Conservation (phyloP, 2,888 invertebrate genomes). For the Limnephilus lunatus region DNA sequence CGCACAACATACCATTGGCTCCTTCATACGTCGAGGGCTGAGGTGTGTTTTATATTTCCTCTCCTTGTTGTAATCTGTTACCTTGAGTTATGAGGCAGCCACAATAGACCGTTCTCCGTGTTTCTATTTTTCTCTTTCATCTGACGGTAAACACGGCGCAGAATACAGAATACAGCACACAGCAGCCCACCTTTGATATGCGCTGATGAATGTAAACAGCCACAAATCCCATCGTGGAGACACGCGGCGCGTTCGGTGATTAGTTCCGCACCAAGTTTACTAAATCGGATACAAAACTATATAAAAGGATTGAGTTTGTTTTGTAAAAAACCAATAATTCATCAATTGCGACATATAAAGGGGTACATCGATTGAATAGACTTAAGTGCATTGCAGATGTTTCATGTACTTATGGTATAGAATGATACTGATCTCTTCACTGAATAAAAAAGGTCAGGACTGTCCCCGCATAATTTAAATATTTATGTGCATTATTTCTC, state of each 20-base stretch:
- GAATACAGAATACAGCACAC: not conserved
- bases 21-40: not conserved
- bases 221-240: slow-evolving; percentile 37
- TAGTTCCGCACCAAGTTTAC: slow-evolving; percentile 35
- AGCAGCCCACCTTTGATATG: slow-evolving; percentile 3
- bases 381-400: not conserved
- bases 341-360: not conserved
- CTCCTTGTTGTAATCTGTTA: not conserved
- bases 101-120: slow-evolving; percentile 7
- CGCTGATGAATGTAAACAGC: slow-evolving; percentile 38
- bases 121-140: not conserved
- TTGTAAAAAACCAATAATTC: not conserved
- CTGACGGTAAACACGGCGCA: slow-evolving; percentile 19
- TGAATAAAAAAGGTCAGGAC: not conserved
- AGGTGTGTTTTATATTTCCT: not conserved
- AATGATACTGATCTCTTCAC: not conserved
- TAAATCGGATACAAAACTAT: slow-evolving; percentile 27
- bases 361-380: slow-evolving; percentile 19
- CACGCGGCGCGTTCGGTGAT: slow-evolving; percentile 34
- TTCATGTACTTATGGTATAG: not conserved
- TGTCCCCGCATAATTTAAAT: not conserved
- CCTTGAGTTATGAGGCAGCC: slow-evolving; percentile 31
- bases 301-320: slow-evolving; percentile 25
- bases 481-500: not conserved
- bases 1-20: not conserved